phyloP scores from a whole-genome alignment of 2,888 invertebrate species.

The Galerucella nymphaeae region DNA sequence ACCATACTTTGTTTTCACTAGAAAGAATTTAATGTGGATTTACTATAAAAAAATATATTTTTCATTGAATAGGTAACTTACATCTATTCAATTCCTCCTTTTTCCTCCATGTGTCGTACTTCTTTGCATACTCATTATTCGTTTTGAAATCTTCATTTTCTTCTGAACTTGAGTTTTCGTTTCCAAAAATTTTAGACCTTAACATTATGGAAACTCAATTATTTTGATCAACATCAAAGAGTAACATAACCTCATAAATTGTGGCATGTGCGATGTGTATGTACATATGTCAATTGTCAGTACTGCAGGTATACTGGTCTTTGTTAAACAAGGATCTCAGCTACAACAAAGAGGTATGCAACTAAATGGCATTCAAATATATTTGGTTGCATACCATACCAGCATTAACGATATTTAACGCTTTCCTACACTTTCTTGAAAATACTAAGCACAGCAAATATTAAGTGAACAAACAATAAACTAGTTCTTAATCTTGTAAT shows the following conservation, averaged over 20 bases:
- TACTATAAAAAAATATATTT: not conserved
- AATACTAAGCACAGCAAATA: no score
- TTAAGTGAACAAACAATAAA: no score
- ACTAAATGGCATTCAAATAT: no score
- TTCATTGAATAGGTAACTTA: conserved; percentile 64
- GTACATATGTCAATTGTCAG: no score
- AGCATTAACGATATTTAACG: no score
- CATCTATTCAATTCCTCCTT: conserved; percentile 88
- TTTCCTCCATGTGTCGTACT: conserved; percentile 84
- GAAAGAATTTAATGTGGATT: conserved; percentile 44
- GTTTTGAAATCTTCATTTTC: conserved; percentile 70
- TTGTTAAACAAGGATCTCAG: no score
- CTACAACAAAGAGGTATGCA: no score
- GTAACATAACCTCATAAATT: not conserved
- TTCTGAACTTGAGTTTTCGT: conserved; percentile 9
- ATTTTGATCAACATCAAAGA: not conserved
- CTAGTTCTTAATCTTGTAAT: no score
- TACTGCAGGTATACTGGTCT: no score
- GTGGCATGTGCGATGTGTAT: no score
- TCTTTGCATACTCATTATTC: conserved; percentile 84
- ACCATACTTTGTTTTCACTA: conserved; percentile 83
- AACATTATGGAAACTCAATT: conserved; percentile 9
- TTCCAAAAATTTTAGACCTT: conserved; percentile 36
- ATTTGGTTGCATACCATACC: no score
- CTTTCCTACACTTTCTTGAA: no score